Evolutionary conservation across 2,113 vertebrate species (phyloP).

Genomic region (Silurus asotus): DNA sequence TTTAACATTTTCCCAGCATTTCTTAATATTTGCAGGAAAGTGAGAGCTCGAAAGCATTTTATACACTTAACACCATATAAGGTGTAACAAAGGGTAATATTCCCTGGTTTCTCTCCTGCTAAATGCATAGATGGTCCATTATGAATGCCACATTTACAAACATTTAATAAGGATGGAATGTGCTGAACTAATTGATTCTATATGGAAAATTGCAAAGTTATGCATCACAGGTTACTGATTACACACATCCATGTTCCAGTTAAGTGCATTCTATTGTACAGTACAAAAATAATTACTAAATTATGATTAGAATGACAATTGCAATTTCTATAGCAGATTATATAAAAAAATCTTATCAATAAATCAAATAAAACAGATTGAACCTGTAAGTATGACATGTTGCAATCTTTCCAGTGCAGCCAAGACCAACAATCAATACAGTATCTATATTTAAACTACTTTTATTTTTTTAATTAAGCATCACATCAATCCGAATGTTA

Average conservation of each 20-base stretch:
- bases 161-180: background rate
- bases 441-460: background rate
- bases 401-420: background rate
- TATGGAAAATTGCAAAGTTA: background rate
- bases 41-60: background rate
- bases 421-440: no score
- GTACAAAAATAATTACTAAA: background rate
- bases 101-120: background rate
- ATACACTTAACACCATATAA: no score
- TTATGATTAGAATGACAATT: background rate
- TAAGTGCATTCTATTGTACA: background rate
- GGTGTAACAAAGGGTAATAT: no score
- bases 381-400: background rate
- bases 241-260: background rate
- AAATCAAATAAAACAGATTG: background rate
- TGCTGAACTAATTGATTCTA: background rate
- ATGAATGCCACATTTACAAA: background rate
- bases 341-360: background rate
- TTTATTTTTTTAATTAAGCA: background rate
- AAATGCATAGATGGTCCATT: background rate
- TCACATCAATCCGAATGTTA: background rate
- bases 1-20: background rate
- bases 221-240: conserved; percentile 1
- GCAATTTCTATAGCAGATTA: background rate
- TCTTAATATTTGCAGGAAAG: background rate